Percentiles rank a stretch among this genome's conserved stretches.
phyloP scores from a whole-genome alignment of 2,888 invertebrate species.

The Drosophila picticornis region DNA sequence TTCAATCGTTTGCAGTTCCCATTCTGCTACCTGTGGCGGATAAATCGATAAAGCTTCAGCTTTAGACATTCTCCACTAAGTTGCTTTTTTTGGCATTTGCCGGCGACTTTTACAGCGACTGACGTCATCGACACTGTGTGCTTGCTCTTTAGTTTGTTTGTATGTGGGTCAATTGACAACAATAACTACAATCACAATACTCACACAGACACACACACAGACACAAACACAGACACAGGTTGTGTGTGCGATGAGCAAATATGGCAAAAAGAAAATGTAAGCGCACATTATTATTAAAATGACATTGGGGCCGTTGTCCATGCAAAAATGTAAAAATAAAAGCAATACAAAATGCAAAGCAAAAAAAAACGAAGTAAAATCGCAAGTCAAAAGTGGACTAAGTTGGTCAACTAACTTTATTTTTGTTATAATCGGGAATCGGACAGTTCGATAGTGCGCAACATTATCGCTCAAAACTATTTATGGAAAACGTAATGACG shows the following conservation, averaged over 20 bases:
- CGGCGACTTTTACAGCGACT: slow-evolving; percentile 66
- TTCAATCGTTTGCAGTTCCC: not conserved
- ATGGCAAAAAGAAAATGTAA: slow-evolving; percentile 73
- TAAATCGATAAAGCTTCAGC: slow-evolving; percentile 59
- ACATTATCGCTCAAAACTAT: slow-evolving; percentile 62
- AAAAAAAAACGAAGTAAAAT: not conserved
- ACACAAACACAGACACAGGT: slow-evolving; percentile 29
- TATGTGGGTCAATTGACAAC: slow-evolving; percentile 82
- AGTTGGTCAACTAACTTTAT: slow-evolving; percentile 39
- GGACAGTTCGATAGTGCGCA: slow-evolving; percentile 43
- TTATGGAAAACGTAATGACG: slow-evolving; percentile 77
- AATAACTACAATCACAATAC: slow-evolving; percentile 58
- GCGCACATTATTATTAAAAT: slow-evolving; percentile 74
- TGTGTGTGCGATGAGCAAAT: slow-evolving; percentile 58
- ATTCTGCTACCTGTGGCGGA: slow-evolving; percentile 59
- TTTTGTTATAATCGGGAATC: slow-evolving; percentile 41
- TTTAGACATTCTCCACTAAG: slow-evolving; percentile 30
- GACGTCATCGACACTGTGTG: slow-evolving; percentile 71
- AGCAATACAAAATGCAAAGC: slow-evolving; percentile 20
- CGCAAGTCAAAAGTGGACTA: slow-evolving; percentile 15
- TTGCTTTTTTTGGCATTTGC: slow-evolving; percentile 64
- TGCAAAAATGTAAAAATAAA: slow-evolving; percentile 46
- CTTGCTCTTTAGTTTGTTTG: slow-evolving; percentile 36
- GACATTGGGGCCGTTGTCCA: slow-evolving; percentile 59
- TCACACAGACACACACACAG: slow-evolving; percentile 24